These are phyloP conservation scores for Drosophila equinoxialis DNA, from an alignment of 1,140 invertebrate genomes.

Conservation along the genomic window DNA sequence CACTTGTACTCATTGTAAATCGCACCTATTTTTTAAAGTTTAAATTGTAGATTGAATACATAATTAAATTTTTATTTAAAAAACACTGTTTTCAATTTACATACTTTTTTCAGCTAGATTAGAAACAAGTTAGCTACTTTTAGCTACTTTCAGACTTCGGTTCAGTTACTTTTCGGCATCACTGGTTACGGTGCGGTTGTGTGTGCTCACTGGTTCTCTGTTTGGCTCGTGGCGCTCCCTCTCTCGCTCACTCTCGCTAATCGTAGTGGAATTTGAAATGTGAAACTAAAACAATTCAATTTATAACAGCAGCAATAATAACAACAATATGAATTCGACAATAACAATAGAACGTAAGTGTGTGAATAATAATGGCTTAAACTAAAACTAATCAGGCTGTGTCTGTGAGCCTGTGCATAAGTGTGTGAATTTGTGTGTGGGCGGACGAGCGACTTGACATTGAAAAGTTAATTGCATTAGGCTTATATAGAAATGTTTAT, in stretches of 20 bases:
- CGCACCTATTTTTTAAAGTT: no score
- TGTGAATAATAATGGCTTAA: not conserved
- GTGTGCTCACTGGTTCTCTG: not conserved
- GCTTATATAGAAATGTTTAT: slow-evolving; percentile 52
- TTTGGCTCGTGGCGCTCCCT: not conserved
- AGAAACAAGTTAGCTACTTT: no score
- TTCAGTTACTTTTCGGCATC: no score
- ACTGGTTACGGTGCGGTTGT: not conserved
- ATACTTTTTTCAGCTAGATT: no score
- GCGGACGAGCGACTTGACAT: slow-evolving; percentile 55
- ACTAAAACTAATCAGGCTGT: not conserved
- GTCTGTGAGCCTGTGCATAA: not conserved
- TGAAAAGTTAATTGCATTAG: slow-evolving; percentile 57
- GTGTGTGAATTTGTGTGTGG: slow-evolving; percentile 3
- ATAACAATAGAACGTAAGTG: slow-evolving; percentile 10
- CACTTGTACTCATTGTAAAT: no score
- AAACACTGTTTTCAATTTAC: no score
- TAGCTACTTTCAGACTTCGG: no score
- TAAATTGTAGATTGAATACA: no score
- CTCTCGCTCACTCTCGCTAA: not conserved
- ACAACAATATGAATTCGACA: slow-evolving; percentile 7
- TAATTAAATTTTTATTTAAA: no score
- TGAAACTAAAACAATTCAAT: slow-evolving; percentile 4
- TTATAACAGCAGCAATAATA: not conserved
- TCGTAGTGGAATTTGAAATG: slow-evolving; percentile 8